phyloP scores from a whole-genome alignment of 2,888 invertebrate species.

The Fissipunctia ypsillon region DNA sequence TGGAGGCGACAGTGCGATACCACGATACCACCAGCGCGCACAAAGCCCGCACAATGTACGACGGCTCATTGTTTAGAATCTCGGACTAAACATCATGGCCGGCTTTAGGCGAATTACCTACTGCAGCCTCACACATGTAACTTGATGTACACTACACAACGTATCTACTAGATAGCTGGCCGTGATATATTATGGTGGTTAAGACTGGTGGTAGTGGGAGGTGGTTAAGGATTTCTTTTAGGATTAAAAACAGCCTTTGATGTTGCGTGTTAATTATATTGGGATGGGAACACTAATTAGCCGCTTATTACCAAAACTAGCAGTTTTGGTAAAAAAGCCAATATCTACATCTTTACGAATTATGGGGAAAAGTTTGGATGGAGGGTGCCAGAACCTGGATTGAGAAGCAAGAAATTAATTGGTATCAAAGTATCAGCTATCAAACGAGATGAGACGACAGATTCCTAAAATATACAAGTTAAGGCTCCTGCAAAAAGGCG shows the following conservation, averaged over 20 bases:
- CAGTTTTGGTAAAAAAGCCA: not conserved
- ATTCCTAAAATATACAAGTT: not conserved
- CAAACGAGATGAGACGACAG: slow-evolving; percentile 1
- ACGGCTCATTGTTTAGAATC: slow-evolving; percentile 83
- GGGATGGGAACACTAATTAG: not conserved
- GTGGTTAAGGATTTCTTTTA: slow-evolving; percentile 23
- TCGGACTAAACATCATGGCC: slow-evolving; percentile 80
- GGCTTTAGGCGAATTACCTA: slow-evolving; percentile 80
- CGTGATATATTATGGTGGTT: slow-evolving; percentile 25
- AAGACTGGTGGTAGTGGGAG: too few species aligned
- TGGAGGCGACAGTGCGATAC: slow-evolving; percentile 79
- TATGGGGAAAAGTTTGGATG: not conserved
- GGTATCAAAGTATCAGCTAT: slow-evolving; percentile 8
- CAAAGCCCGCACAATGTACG: slow-evolving; percentile 85
- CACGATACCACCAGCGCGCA: slow-evolving; percentile 79
- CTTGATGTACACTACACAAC: slow-evolving; percentile 51
- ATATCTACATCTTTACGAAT: not conserved
- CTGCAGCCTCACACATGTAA: slow-evolving; percentile 66
- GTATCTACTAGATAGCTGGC: slow-evolving; percentile 5
- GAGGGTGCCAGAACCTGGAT: not conserved
- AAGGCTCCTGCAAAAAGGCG: too few species aligned
- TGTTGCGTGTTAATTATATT: not conserved
- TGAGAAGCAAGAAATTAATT: not conserved
- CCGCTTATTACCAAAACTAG: too few species aligned
- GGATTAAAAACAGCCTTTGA: not conserved